Base-by-base conservation (phyloP, 2,888 invertebrate species). In the Dione vanillae region DNA sequence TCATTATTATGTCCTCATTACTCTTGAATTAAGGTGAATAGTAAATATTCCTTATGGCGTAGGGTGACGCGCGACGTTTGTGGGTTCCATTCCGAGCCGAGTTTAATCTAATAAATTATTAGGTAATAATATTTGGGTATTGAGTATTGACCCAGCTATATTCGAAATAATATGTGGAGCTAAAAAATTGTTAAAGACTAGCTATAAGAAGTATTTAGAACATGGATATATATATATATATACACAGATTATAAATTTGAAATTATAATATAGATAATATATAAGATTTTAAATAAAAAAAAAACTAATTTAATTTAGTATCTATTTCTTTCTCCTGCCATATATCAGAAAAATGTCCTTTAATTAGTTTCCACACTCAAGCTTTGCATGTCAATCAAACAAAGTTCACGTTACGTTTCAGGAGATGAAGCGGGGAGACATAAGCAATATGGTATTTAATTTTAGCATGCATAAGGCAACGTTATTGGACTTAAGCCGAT, bases 381-480 rank as follows among this genome's bases (percentile, higher is more conserved):
- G 35, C 54, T 69, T 67, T 49, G 67, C 56, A 71, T 65, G 74
- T 74, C 74, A 71, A 69, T 74, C 71, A 74, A 45, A 65, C 67
- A 9, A 61, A 69, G 65, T 73, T 69, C 61, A 59, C 68, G 64
- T 72, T 72, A 70, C 47, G 68, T 74, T 70, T 70, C 67, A 74
- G 67, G 65, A 74, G 69, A 71, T 71, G 67, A 37, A 67, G 41
- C 54, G 64, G 65, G 69, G 67, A 67, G 71, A 74, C 61, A 70
- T 66, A 62, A 68, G 66, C 70, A 70, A 54, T 47, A 64, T 52
- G 62, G 61, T 41, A 59, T 65, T 68, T 73, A 73, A 73, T 66
- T 73, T 73, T 74, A 72, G 67, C 69, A 20, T 66, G 52, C 49
- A 74, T 70, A 74, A 71, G 67, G 69, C 69, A 69, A 66, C 67